phyloP scores from a whole-genome alignment of 37 sponge, comb jelly and placozoan genomes.

The Petrosia ficiformis region DNA sequence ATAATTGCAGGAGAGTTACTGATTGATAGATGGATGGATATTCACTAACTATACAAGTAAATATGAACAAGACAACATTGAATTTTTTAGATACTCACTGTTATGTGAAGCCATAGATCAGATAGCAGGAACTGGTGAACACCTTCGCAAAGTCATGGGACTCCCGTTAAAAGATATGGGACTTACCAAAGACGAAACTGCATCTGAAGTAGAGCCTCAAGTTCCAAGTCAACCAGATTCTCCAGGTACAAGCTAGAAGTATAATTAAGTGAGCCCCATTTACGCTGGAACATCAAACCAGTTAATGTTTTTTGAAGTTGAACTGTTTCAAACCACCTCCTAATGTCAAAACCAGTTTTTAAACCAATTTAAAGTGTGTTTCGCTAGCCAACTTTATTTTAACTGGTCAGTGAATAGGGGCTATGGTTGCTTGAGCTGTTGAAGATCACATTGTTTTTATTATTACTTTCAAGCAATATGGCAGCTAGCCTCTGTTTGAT shows the following conservation, averaged over 20 bases:
- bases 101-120: conserved; percentile 51
- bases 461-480: no score
- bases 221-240: not conserved
- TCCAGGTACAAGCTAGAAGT: not conserved
- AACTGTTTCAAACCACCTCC: not conserved
- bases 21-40: no score
- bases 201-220: not conserved
- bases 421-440: no score
- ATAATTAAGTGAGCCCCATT: not conserved
- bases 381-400: no score
- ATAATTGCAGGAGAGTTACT: no score
- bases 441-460: no score
- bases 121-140: conserved; percentile 12
- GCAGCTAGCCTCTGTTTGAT: no score
- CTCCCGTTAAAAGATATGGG: conserved; percentile 26
- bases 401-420: no score
- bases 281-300: not conserved
- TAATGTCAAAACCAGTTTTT: not conserved
- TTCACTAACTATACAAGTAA: no score
- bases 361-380: no score
- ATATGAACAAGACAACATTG: no score
- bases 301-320: not conserved
- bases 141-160: conserved; percentile 48
- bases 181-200: not conserved
- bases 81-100: conserved; percentile 35